These are phyloP conservation scores for Vanessa cardui DNA, from an alignment of 2,888 invertebrate genomes.

Conservation along the genomic window DNA sequence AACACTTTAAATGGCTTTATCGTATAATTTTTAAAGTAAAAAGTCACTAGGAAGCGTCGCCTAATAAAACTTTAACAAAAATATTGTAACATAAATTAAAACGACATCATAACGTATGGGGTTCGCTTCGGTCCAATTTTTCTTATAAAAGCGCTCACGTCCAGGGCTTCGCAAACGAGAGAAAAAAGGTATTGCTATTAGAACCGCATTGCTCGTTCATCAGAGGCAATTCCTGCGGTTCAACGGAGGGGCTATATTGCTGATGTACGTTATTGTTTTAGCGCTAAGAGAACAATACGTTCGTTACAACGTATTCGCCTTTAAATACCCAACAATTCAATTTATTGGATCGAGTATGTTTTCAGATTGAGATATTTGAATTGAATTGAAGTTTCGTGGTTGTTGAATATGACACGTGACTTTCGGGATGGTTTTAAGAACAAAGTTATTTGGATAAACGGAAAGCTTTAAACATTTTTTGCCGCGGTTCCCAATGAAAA, in stretches of 20 bases:
- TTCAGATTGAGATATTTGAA: constrained; percentile 47
- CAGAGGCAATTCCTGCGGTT: constrained; percentile 67
- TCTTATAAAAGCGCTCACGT: constrained; percentile 56
- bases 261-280: constrained; percentile 64
- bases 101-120: constrained; percentile 41
- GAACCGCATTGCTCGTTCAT: constrained; percentile 73
- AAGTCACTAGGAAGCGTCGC: background rate
- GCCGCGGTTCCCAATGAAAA: constrained; percentile 58
- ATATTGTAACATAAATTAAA: constrained; percentile 40
- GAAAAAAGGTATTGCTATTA: constrained; percentile 70
- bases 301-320: constrained; percentile 67
- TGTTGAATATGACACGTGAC: constrained; percentile 28
- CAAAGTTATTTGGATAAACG: constrained; percentile 53
- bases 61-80: constrained; percentile 23
- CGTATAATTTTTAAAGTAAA: background rate
- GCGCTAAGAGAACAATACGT: constrained; percentile 73
- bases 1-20: background rate
- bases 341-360: constrained; percentile 67
- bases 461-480: constrained; percentile 44
- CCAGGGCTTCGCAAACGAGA: constrained; percentile 48
- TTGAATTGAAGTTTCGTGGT: constrained; percentile 17
- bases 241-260: constrained; percentile 60
- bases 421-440: constrained; percentile 12
- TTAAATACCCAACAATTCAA: constrained; percentile 54
- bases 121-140: constrained; percentile 50